phyloP scores from a whole-genome alignment of 2,797 vertebrate genomes.

The Mus minutoides region DNA sequence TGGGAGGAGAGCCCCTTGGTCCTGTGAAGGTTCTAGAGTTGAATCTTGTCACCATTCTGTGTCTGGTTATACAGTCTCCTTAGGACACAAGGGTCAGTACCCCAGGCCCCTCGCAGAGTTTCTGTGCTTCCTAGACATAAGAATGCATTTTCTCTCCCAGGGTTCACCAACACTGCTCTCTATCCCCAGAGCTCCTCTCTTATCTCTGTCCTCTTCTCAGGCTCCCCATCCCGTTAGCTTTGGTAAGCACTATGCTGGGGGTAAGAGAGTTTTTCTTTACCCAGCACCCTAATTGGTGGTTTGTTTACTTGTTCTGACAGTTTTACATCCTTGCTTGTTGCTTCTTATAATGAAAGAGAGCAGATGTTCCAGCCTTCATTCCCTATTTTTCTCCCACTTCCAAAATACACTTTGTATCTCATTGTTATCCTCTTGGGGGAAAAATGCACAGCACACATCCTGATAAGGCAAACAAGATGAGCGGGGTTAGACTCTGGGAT shows the following conservation, averaged over 20 bases:
- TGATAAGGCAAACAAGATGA: background rate
- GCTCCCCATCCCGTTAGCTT: background rate
- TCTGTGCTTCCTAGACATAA: background rate
- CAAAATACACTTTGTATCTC: conserved; percentile 33
- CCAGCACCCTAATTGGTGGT: background rate
- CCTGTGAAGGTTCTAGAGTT: no score
- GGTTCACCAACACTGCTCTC: background rate
- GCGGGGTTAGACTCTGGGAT: background rate
- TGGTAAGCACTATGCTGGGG: background rate
- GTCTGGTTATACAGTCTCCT: background rate
- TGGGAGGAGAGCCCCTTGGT: no score
- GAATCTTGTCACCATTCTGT: background rate
- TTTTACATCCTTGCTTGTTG: conserved; percentile 50
- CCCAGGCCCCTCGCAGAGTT: background rate
- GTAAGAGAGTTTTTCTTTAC: background rate
- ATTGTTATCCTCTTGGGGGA: background rate
- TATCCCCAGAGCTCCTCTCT: background rate
- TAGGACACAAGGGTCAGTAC: background rate
- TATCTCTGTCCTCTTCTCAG: background rate
- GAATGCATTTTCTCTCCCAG: background rate
- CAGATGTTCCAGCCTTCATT: conserved; percentile 34
- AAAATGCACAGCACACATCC: background rate
- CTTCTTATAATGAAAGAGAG: conserved; percentile 51
- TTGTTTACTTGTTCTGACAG: conserved; percentile 61
- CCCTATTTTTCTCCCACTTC: background rate